Base-by-base conservation (phyloP, 2,888 invertebrate genomes). In the Trachelus troglodyta region DNA sequence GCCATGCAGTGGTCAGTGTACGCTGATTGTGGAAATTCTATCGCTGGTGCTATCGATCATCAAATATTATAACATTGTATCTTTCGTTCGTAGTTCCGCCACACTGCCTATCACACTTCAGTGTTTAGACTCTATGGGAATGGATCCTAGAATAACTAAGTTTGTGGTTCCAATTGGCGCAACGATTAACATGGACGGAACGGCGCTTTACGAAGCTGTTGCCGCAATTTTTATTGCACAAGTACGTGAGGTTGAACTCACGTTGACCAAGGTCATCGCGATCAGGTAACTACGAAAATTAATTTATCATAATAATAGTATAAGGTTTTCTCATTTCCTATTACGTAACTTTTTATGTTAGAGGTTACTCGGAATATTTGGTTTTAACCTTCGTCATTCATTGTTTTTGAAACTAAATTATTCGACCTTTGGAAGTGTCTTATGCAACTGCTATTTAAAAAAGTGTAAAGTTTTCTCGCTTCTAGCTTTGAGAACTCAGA, bases 191-290 rank as follows among this genome's bases (percentile, higher is more conserved):
- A 98, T 98, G 98, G 98, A 98, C 90, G 97, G 97, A 30, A 98
- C 98, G 0, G 98, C 98, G 1, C 93, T 99, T 35, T 99, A 99
- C 90, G 99, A 99, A 91, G 99, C 99, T 0, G 98, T 99, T 2
- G 99, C 99, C 0, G 98, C 98, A 23, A 96, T 99, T 83, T 99
- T 98, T 90, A 99, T 99, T 83, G 98, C 99, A 12, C 99, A 99
- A 92, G 94, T 98, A 80, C 94, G 97, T 87, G 94, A 94, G 83
- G 94, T 97, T 79, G 93, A 94, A 23, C 94, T 99, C 92, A 95
- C 96, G 12, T 95, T 98, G 82, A 98, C 98, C 74, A 96, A 97
- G 90, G 96, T 99, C 83, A 94, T 99, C 77, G 98, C 98, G 80
- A 96, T 98, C 80, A 97, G 97, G 97, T 97, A 91, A 92, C 90